These are phyloP conservation scores for Helicoverpa assulta DNA, from an alignment of 2,888 invertebrate genomes.

Conservation along the genomic window DNA sequence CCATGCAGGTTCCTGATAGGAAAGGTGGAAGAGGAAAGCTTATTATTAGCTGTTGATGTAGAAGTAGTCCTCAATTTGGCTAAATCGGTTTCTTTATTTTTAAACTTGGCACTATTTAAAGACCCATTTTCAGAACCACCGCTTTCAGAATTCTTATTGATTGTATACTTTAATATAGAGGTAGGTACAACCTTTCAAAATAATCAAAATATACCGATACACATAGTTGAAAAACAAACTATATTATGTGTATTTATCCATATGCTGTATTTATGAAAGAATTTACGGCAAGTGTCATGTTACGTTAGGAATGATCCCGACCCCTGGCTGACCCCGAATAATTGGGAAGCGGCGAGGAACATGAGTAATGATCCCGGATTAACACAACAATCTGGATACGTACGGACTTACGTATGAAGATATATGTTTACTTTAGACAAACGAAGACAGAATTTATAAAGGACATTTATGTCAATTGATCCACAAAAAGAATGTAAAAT, in stretches of 20 bases:
- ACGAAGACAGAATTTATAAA: not conserved
- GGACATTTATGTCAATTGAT: not conserved
- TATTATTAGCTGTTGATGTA: no score
- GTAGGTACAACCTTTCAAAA: not conserved
- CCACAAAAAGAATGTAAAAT: not conserved
- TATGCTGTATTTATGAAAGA: conserved; percentile 40
- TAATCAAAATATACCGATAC: no score
- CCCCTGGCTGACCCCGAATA: conserved; percentile 45
- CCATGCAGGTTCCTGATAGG: conserved; percentile 95
- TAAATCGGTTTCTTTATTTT: no score
- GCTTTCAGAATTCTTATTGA: no score
- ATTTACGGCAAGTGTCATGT: conserved; percentile 54
- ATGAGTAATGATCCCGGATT: conserved; percentile 58
- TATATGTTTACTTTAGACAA: conserved; percentile 22
- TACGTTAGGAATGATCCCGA: conserved; percentile 48
- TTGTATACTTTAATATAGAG: no score
- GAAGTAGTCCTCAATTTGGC: no score
- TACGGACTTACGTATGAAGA: conserved; percentile 31
- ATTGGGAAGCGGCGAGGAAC: conserved; percentile 55
- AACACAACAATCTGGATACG: conserved; percentile 48
- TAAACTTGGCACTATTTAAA: no score
- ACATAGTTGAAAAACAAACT: not conserved
- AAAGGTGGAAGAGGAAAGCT: not conserved
- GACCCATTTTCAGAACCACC: no score
- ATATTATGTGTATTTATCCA: conserved; percentile 6